Evolutionary conservation across 1,140 invertebrate genomes (phyloP), one percentile per base, ranked within the genome.

Genomic region (Riptortus pedestris): DNA sequence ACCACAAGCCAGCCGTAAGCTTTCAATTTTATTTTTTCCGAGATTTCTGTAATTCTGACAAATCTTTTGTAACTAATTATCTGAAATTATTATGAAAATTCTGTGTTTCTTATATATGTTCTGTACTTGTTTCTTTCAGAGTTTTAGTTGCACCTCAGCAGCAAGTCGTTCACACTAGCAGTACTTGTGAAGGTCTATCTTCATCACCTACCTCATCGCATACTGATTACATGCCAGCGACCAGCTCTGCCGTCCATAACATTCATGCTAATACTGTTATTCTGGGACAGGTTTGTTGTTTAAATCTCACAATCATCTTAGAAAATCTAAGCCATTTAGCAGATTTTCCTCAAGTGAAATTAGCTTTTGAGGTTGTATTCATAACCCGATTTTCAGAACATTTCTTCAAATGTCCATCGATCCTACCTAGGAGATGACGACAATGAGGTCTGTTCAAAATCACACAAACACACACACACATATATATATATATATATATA

Each of bases 191-290:
- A 65, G 67, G 75, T 0, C 72, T 81, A 69, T 79, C 79, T 3
- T 79, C 79, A 1, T 80, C 79, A 55, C 80, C 80, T 16, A 81
- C 80, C 52, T 81, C 79, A 47, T 80, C 79, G 12, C 80, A 82
- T 66, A 85, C 83, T 0, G 83, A 85, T 70, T 85, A 85, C 70
- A 84, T 85, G 78, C 83, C 84, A 1, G 83, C 83, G 0, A 85
- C 83, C 0, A 85, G 83, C 45, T 85, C 83, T 51, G 73, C 83
- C 62, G 70, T 73, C 2, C 66, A 67, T 45, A 60, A 68, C 27
- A 66, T 66, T 47, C 60, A 62, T 18, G 62, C 66, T 11, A 31
- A 52, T n/a, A 60, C 65, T 2, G 67, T 66, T 9, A 66, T 67
- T 18, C 65, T 68, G n/a, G 68, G 66, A 0, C 69, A 70, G 62